phyloP scores from a whole-genome alignment of 2,113 vertebrate species.

The Eonycteris spelaea region DNA sequence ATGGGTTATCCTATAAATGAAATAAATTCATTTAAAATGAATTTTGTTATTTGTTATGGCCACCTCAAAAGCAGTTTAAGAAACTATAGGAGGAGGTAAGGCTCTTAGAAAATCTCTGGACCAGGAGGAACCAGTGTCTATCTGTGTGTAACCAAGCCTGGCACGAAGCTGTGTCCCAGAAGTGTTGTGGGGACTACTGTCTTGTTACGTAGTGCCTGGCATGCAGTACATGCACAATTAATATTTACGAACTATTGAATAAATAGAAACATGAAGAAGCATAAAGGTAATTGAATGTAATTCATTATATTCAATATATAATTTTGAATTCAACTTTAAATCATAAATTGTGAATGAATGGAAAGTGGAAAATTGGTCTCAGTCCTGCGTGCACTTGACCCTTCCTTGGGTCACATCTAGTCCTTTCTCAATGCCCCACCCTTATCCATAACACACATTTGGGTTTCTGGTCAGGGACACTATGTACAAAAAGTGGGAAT shows the following conservation, averaged over 20 bases:
- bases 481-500: background rate
- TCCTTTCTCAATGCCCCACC: background rate
- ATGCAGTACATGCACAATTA: background rate
- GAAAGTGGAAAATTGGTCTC: background rate
- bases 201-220: background rate
- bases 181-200: too few relatives aligned
- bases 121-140: background rate
- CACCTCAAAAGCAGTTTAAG: background rate
- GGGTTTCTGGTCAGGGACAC: background rate
- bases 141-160: too few relatives aligned
- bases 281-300: background rate
- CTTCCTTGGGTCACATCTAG: background rate
- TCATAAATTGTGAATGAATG: background rate
- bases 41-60: too few relatives aligned
- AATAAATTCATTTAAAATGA: background rate
- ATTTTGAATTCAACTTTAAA: slow-evolving; percentile 20
- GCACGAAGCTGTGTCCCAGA: background rate
- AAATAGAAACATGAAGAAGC: background rate
- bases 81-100: background rate
- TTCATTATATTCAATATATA: background rate
- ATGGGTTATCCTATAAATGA: background rate
- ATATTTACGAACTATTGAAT: background rate
- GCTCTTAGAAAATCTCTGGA: background rate
- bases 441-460: background rate
- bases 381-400: background rate